Conservation (phyloP, 2,888 invertebrate species). For the Megaustenia siamemsis region DNA sequence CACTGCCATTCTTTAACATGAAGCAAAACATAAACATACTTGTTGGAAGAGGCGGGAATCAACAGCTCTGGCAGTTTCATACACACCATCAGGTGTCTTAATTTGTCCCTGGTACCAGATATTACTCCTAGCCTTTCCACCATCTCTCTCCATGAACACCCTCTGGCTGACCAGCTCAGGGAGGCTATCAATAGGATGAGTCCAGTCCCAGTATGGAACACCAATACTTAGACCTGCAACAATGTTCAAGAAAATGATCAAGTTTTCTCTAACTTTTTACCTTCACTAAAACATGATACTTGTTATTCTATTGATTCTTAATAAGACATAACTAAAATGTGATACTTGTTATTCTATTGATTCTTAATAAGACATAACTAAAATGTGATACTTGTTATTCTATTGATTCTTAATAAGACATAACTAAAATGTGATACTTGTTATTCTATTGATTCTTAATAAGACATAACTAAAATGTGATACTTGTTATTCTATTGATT, state of each 20-base stretch:
- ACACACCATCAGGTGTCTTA: slow-evolving; percentile 38
- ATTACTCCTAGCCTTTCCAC: slow-evolving; percentile 57
- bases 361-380: too few species aligned
- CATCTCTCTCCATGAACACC: slow-evolving; percentile 50
- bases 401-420: too few species aligned
- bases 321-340: too few species aligned
- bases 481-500: too few species aligned
- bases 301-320: not conserved
- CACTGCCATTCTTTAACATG: too few species aligned
- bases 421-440: too few species aligned
- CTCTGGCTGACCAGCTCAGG: slow-evolving; percentile 55
- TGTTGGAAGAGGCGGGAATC: slow-evolving; percentile 58
- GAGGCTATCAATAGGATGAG: slow-evolving; percentile 50
- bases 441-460: too few species aligned
- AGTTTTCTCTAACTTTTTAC: too few species aligned
- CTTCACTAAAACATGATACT: not conserved
- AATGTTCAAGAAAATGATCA: not conserved
- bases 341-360: too few species aligned
- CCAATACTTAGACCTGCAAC: slow-evolving; percentile 47
- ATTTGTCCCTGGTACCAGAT: slow-evolving; percentile 59
- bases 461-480: too few species aligned
- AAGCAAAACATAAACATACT: slow-evolving; percentile 17
- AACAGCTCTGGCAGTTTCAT: slow-evolving; percentile 59
- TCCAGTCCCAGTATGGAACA: slow-evolving; percentile 63
- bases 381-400: too few species aligned